Conservation (phyloP, 2,888 invertebrate genomes). For the Orthosia cruda region DNA sequence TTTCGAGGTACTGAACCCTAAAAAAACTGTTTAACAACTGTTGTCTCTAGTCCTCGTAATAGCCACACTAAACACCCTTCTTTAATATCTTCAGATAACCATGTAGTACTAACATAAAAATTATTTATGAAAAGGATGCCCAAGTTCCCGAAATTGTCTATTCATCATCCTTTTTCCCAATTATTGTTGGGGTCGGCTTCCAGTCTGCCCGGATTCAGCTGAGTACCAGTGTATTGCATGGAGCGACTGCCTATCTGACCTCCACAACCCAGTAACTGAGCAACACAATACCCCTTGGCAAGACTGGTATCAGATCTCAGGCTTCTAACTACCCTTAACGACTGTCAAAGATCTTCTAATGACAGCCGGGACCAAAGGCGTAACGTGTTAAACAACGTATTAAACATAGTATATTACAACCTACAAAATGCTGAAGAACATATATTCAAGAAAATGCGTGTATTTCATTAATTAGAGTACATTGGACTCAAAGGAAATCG, state of each 20-base stretch:
- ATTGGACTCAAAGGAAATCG: conserved; percentile 67
- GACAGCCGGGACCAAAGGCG: no score
- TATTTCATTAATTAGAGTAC: conserved; percentile 61
- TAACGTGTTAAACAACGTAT: no score
- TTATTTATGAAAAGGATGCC: conserved; percentile 41
- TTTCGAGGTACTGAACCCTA: no score
- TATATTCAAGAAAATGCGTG: conserved; percentile 12
- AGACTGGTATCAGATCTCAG: no score
- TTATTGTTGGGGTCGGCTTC: no score
- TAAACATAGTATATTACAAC: background rate
- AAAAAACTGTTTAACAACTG: background rate
- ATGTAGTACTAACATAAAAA: conserved; percentile 52
- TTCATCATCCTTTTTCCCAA: background rate
- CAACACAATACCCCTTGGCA: no score
- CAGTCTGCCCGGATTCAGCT: no score
- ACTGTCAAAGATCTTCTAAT: no score
- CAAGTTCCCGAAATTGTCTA: conserved; percentile 1
- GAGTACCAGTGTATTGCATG: no score
- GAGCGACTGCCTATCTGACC: no score
- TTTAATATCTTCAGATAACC: conserved; percentile 46
- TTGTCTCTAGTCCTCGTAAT: conserved; percentile 25
- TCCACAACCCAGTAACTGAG: no score
- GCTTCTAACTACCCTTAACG: no score
- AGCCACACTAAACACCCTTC: conserved; percentile 7
- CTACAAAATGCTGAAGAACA: conserved; percentile 17